phyloP scores from a whole-genome alignment of 1,140 invertebrate species.

The Protaetia brevitarsis region DNA sequence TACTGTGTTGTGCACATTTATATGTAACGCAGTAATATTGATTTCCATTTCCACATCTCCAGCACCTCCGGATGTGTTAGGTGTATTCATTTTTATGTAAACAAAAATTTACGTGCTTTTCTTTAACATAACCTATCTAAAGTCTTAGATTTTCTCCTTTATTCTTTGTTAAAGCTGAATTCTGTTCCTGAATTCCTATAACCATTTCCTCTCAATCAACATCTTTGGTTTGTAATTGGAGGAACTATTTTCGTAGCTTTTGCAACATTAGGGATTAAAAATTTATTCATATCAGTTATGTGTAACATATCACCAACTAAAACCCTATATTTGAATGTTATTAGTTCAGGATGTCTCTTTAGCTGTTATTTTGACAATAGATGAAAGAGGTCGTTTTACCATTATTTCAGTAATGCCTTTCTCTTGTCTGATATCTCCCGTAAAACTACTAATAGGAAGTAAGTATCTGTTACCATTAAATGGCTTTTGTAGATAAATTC shows the following conservation, averaged over 20 bases:
- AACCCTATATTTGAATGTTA: slow-evolving; percentile 92
- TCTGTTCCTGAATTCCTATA: no score
- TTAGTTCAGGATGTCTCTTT: slow-evolving; percentile 90
- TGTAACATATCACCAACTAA: slow-evolving; percentile 69
- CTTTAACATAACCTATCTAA: no score
- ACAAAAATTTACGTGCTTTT: no score
- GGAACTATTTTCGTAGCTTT: slow-evolving; percentile 83
- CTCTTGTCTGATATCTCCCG: slow-evolving; percentile 73
- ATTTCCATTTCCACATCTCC: no score
- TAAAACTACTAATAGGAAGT: slow-evolving; percentile 85
- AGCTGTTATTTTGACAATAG: slow-evolving; percentile 93
- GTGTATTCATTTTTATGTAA: no score
- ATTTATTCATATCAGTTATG: slow-evolving; percentile 85
- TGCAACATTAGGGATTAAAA: slow-evolving; percentile 87
- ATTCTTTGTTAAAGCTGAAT: no score
- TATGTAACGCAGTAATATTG: no score
- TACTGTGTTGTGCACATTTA: no score
- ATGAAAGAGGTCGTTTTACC: slow-evolving; percentile 78
- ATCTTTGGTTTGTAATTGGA: no score
- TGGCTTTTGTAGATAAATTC: slow-evolving; percentile 82
- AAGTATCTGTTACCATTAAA: slow-evolving; percentile 82
- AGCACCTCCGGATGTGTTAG: no score
- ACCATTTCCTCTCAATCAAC: no score
- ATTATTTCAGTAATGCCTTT: slow-evolving; percentile 79
- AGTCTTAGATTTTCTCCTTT: no score